Evolutionary conservation across 2,797 vertebrate species (phyloP).

Genomic region (Argentina silus): DNA sequence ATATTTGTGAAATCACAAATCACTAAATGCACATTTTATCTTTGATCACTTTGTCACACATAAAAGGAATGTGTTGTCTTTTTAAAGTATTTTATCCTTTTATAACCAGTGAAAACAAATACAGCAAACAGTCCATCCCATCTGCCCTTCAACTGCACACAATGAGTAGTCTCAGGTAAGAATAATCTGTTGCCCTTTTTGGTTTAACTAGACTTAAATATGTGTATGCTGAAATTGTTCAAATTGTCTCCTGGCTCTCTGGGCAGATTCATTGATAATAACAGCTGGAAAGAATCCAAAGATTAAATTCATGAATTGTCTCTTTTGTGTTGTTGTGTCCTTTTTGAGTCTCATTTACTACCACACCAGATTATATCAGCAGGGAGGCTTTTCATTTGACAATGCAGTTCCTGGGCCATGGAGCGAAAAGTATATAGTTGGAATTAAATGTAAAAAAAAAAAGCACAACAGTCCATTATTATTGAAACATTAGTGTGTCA

Average conservation of each 20-base stretch:
- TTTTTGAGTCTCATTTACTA: neutral
- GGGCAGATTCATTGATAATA: neutral
- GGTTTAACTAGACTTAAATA: neutral
- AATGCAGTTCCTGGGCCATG: neutral
- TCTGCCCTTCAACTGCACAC: neutral
- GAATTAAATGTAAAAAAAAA: constrained; percentile 1
- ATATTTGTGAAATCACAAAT: too few relatives aligned
- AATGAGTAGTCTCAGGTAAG: neutral
- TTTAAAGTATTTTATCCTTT: too few relatives aligned
- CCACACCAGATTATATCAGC: neutral
- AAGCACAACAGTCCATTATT: neutral
- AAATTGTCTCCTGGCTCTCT: neutral
- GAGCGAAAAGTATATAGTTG: neutral
- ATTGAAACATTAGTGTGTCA: neutral
- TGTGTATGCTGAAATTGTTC: neutral
- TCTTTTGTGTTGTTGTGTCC: neutral
- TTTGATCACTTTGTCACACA: too few relatives aligned
- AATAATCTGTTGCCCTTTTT: neutral
- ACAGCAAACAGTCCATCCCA: neutral
- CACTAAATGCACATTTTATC: too few relatives aligned
- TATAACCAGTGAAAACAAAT: neutral
- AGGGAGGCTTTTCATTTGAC: neutral
- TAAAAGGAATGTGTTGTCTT: too few relatives aligned
- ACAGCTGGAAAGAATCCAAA: neutral
- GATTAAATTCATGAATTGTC: neutral